phyloP scores from a whole-genome alignment of 2,888 invertebrate species.

The Harpagoxenus sublaevis region DNA sequence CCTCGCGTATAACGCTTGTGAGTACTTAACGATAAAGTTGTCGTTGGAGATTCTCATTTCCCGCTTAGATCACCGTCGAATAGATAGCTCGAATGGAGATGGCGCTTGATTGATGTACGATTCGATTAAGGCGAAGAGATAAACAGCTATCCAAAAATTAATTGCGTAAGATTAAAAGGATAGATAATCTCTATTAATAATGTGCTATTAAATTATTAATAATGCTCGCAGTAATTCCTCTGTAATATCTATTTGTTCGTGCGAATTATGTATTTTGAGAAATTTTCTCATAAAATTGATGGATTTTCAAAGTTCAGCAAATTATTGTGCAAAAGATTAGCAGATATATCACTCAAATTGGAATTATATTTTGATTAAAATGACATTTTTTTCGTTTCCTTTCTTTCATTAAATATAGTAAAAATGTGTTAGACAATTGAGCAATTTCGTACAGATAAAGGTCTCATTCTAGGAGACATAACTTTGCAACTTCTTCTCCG shows the following conservation, averaged over 20 bases:
- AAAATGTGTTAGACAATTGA: slow-evolving; percentile 17
- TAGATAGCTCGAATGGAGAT: not conserved
- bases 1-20: slow-evolving; percentile 13
- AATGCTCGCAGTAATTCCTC: not conserved
- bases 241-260: not conserved
- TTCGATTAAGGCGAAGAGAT: not conserved
- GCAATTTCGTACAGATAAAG: not conserved
- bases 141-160: not conserved
- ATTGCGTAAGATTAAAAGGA: not conserved
- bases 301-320: not conserved
- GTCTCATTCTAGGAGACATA: not conserved
- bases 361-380: slow-evolving; percentile 3
- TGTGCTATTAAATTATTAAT: not conserved
- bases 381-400: not conserved
- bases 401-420: not conserved
- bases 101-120: slow-evolving; percentile 30
- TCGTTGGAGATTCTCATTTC: slow-evolving; percentile 42
- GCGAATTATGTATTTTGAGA: not conserved
- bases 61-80: slow-evolving; percentile 24
- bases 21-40: slow-evolving; percentile 33
- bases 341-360: not conserved
- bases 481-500: slow-evolving; percentile 8
- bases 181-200: not conserved
- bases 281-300: not conserved
- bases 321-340: not conserved